A percentile compares a stretch with the other conserved stretches of the same genome.
Evolutionary conservation across 2,797 vertebrate species (phyloP).

Genomic region (Amazona ochrocephala): DNA sequence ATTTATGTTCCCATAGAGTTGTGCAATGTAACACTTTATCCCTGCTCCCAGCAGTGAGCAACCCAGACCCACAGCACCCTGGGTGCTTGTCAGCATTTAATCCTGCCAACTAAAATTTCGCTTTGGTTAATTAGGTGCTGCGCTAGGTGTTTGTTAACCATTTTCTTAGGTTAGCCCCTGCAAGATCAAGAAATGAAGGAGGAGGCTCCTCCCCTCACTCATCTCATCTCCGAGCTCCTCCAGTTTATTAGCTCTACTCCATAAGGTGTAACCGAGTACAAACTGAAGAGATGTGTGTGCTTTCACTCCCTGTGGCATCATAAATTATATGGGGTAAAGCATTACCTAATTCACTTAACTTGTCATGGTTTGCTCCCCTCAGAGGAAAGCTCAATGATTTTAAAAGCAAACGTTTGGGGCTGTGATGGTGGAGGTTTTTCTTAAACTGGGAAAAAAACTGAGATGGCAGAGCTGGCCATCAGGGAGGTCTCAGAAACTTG

Average conservation of each 20-base stretch:
- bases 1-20: not conserved
- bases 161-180: not conserved
- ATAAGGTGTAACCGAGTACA: not conserved
- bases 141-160: not conserved
- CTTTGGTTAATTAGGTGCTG: slow-evolving; percentile 42
- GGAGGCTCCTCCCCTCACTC: not conserved
- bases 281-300: not conserved
- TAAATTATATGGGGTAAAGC: slow-evolving; percentile 3
- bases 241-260: not conserved
- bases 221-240: not conserved
- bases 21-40: not conserved
- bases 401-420: not conserved
- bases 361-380: not conserved
- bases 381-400: not conserved
- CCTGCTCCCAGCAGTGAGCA: not conserved
- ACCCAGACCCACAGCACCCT: not conserved
- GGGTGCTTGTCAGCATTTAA: not conserved
- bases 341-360: not conserved
- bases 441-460: not conserved
- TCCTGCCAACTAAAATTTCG: not conserved
- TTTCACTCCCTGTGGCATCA: not conserved
- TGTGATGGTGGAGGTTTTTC: not conserved
- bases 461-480: not conserved
- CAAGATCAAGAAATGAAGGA: not conserved
- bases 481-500: not conserved